Evolutionary conservation across 2,113 vertebrate species (phyloP).

Genomic region (Eurystomus gularis): DNA sequence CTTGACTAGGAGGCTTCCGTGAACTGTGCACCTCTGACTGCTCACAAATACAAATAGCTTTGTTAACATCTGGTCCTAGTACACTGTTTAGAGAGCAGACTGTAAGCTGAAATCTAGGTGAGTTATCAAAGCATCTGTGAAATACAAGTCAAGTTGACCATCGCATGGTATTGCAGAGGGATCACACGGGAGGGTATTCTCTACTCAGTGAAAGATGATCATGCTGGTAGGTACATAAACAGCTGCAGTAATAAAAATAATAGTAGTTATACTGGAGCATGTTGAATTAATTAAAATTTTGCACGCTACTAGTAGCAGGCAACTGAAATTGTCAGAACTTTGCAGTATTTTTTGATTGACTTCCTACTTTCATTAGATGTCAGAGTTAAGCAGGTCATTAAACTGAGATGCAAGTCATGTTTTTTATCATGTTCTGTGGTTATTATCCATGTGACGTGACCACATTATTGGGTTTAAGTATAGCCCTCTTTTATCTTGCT

Average conservation of each 20-base stretch:
- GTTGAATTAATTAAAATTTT: neutral
- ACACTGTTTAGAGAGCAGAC: neutral
- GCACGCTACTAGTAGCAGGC: fast-evolving
- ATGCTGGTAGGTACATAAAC: fast-evolving
- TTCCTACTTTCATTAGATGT: neutral
- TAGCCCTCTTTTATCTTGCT: neutral
- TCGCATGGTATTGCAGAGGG: neutral
- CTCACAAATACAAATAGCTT: neutral
- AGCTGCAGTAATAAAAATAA: neutral
- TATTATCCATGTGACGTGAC: neutral
- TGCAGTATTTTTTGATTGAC: neutral
- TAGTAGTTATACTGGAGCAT: neutral
- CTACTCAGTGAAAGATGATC: neutral
- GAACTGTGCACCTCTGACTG: neutral
- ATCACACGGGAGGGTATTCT: neutral
- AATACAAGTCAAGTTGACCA: neutral
- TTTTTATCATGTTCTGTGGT: neutral
- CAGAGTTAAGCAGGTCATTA: neutral
- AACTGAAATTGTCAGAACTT: neutral
- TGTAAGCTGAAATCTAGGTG: neutral
- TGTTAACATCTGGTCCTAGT: neutral
- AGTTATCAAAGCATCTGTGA: neutral
- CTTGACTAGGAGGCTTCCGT: neutral
- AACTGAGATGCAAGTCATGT: neutral
- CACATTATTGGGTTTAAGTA: fast-evolving